phyloP scores from a whole-genome alignment of 2,888 invertebrate species.

The Patella ulyssiponensis region DNA sequence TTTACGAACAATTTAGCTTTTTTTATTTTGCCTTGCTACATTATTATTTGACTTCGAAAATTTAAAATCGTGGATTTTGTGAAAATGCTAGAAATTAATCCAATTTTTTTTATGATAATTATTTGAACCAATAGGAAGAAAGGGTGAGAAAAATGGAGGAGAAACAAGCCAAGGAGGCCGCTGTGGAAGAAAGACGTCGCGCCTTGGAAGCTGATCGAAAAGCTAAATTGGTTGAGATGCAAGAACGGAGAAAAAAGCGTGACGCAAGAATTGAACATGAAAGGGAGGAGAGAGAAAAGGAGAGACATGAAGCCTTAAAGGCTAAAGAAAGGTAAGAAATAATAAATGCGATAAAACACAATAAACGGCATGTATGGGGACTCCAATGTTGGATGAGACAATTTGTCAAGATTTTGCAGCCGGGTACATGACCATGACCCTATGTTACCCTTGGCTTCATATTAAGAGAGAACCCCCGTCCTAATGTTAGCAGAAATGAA shows the following conservation, averaged over 20 bases:
- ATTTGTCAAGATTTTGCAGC: too few relatives aligned
- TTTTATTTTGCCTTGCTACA: neutral
- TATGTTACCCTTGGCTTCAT: too few relatives aligned
- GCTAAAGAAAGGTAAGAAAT: slow-evolving; percentile 78
- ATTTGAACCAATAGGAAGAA: slow-evolving; percentile 81
- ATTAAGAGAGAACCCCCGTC: too few relatives aligned
- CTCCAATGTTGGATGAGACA: too few relatives aligned
- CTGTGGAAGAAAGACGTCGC: slow-evolving; percentile 89
- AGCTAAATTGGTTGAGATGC: slow-evolving; percentile 74
- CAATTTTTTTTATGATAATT: neutral
- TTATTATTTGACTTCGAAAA: neutral
- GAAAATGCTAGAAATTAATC: neutral
- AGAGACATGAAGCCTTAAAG: slow-evolving; percentile 82
- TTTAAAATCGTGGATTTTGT: neutral
- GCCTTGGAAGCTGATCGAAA: slow-evolving; percentile 88
- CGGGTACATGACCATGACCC: too few relatives aligned
- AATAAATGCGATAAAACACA: too few relatives aligned
- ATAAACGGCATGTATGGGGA: too few relatives aligned
- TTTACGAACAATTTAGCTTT: too few relatives aligned
- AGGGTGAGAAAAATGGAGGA: slow-evolving; percentile 88
- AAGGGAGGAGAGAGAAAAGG: slow-evolving; percentile 83
- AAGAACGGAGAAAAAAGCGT: slow-evolving; percentile 87
- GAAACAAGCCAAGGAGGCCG: slow-evolving; percentile 95
- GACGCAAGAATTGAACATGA: slow-evolving; percentile 85
- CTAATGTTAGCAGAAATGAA: too few relatives aligned